Evolutionary conservation across 2,113 vertebrate genomes (phyloP), one percentile per base, ranked within the genome.

Genomic region (Pelecanus crispus): DNA sequence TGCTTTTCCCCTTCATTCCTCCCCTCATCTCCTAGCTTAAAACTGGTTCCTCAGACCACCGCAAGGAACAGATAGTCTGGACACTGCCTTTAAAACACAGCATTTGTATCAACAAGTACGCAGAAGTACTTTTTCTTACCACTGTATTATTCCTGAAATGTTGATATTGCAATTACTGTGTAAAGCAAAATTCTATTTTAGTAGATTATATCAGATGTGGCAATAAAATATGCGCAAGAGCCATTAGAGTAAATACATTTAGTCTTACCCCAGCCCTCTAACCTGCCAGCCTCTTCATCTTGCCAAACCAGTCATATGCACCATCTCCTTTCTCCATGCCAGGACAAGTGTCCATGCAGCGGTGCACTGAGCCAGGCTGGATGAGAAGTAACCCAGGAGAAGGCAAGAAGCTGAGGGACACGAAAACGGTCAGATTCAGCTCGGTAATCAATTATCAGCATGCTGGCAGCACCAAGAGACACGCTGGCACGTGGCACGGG

Each of bases 401-500:
- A 63, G 13, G 7, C 10, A 88, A 62, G 26, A 82, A 82, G 90
- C n/a, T 4, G 40, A 80, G 10, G 8, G 2, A 42, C 2, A 1
- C 31, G 31, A 68, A 67, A 92, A 68, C 1, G 3, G 31, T 32
- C 21, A 32, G 50, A 32, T 50, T 72, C 52, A 62, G 14, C 28
- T 79, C 16, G 2, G 40, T 24, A 38, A 79, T 45, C 36, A 74
- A 42, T 22, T 56, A n/a, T 10, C 31, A 86, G 65, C 45, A 45
- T 4, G 7, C 19, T 6, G 42, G 53, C 3, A 2, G 73, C 55
- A 89, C 18, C 28, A 85, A 75, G 38, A 87, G 49, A 83, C 0
- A 2, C 1, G 1, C 11, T 70, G 55, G 34, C 18, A 31, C 1
- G 1, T 2, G 21, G 63, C 42, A 55, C 0, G 6, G 38, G n/a